A percentile compares a stretch with the other conserved stretches of the same genome.
Evolutionary conservation across 2,888 invertebrate genomes (phyloP).

Genomic region (Sepioteuthis lessoniana): DNA sequence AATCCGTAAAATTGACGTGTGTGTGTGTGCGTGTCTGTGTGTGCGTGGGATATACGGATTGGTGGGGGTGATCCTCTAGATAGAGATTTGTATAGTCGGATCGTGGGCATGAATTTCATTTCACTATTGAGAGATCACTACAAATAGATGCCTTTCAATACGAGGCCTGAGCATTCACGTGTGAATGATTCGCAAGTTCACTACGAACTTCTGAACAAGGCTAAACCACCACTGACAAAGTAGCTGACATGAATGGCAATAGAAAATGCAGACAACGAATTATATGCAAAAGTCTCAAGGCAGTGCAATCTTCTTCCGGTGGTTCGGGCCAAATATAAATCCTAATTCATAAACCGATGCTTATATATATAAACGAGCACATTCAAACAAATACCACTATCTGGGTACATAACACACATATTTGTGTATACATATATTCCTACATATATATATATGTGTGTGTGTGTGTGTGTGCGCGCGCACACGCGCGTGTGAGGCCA

Average conservation of each 20-base stretch:
- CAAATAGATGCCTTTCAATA: background rate
- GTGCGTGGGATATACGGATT: background rate
- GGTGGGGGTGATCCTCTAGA: background rate
- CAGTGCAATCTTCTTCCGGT: background rate
- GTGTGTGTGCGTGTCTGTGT: background rate
- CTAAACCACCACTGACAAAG: background rate
- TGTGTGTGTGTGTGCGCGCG: background rate
- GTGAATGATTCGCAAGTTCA: background rate
- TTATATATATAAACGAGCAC: background rate
- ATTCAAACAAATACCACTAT: no score
- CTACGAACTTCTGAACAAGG: background rate
- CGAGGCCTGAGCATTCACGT: background rate
- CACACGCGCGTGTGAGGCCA: no score
- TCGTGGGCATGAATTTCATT: background rate
- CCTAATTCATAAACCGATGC: background rate
- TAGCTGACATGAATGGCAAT: background rate
- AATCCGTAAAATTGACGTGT: background rate
- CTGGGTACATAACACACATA: background rate
- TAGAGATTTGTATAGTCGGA: background rate
- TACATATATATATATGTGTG: background rate
- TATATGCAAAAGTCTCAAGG: conserved; percentile 17
- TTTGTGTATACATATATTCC: background rate
- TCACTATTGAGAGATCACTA: conserved; percentile 5
- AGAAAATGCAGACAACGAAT: background rate
- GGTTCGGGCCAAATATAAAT: background rate